Base-by-base conservation (phyloP, 2,888 invertebrate species). In the Leucania comma region DNA sequence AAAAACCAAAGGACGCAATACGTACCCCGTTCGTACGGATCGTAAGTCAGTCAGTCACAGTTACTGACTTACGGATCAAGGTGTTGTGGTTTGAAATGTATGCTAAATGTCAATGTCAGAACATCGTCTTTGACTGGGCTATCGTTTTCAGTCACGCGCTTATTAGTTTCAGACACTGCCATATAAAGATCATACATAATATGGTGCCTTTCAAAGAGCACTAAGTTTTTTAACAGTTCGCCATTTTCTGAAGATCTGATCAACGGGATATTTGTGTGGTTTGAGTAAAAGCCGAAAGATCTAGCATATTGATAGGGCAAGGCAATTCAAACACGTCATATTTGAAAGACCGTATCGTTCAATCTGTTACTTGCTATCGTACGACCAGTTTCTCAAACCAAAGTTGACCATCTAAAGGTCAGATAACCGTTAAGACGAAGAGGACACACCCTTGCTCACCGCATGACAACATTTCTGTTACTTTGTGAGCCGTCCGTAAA, bases 41-140 rank as follows among this genome's bases (percentile, higher is more conserved):
- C 29, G 29, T 29, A 29, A 29, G 29, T 4, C 29, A 29, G 4
- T 29, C 29, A 29, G 29, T 29, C 29, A 29, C 29, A 29, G 3
- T 73, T 59, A 72, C 29, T 32, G 54, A 61, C 69, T 77, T 61
- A 54, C 67, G 67, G n/a, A 72, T 71, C 62, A 59, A 64, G 70
- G 57, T 56, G 38, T 72, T 84, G 83, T 64, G 85, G 83, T 84
- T 84, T 76, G 85, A 78, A 84, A 82, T 76, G 64, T 53, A 82
- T 58, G 56, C 83, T 50, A 62, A 81, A 78, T 83, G 85, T 84
- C 85, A 83, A 84, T 84, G 83, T 78, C 82, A 74, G 66, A 65
- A 66, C 57, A 58, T n/a, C 38, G 50, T 66, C 65, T 65, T 64
- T 53, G 61, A 65, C 12, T 57, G 60, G 64, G 62, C 57, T 72